Percentiles rank a stretch among this genome's conserved stretches.
These are phyloP conservation scores for Sphaerophoria taeniata DNA, from an alignment of 2,888 invertebrate species.

Conservation along the genomic window DNA sequence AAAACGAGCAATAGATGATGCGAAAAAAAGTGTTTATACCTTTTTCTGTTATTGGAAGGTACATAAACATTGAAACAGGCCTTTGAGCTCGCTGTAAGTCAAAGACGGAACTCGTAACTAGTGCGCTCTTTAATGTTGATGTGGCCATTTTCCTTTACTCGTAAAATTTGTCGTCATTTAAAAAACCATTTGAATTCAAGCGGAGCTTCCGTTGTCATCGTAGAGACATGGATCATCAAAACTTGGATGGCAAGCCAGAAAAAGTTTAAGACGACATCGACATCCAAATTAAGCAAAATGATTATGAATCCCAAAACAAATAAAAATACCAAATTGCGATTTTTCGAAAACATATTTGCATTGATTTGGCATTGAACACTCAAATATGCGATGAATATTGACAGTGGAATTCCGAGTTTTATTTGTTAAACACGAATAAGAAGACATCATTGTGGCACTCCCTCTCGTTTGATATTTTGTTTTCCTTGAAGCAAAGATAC, in stretches of 20 bases:
- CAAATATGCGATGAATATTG: background rate
- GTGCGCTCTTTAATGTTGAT: slow-evolving; percentile 27
- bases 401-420: background rate
- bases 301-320: background rate
- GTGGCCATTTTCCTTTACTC: slow-evolving; percentile 24
- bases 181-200: slow-evolving; percentile 1
- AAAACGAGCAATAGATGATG: slow-evolving; percentile 45
- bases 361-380: slow-evolving; percentile 9
- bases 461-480: background rate
- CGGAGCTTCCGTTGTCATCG: slow-evolving; percentile 24
- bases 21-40: slow-evolving; percentile 42
- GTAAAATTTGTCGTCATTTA: slow-evolving; percentile 27
- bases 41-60: background rate
- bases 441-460: background rate
- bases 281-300: background rate
- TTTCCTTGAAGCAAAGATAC: slow-evolving; percentile 10
- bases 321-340: background rate
- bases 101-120: slow-evolving; percentile 65
- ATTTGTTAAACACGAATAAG: background rate
- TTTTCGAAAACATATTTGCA: background rate
- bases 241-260: background rate
- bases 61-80: slow-evolving; percentile 11
- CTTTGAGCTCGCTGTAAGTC: slow-evolving; percentile 4
- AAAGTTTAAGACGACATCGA: background rate
- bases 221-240: slow-evolving; percentile 6